Percentiles rank a stretch among this genome's conserved stretches.
Evolutionary conservation across 2,888 invertebrate species (phyloP).

Genomic region (Cephus rjabovi): DNA sequence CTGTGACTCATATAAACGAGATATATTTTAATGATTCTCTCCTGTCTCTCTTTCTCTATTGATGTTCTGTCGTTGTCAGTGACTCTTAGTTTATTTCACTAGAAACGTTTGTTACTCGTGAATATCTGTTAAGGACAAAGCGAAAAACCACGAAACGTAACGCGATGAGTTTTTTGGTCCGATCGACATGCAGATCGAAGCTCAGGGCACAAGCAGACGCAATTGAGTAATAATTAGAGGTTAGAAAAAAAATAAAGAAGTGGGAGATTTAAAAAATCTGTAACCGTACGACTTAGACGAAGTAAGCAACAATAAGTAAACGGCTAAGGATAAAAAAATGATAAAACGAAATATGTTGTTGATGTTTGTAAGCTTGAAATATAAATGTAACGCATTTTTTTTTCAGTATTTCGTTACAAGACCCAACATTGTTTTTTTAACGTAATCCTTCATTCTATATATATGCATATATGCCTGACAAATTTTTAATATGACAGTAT

Average conservation of each 20-base stretch:
- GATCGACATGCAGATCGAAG: conserved; percentile 10
- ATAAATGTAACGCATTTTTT: conserved; percentile 63
- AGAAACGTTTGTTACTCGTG: no score
- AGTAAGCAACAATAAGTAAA: conserved; percentile 23
- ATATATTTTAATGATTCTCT: neutral
- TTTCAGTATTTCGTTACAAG: conserved; percentile 4
- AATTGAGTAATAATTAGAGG: conserved; percentile 27
- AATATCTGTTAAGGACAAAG: neutral
- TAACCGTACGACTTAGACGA: conserved; percentile 28
- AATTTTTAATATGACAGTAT: neutral
- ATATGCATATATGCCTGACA: no score
- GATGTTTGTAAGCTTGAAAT: conserved; percentile 66
- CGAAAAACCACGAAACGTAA: no score
- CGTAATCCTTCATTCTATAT: neutral
- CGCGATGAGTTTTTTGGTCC: neutral
- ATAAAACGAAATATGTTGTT: conserved; percentile 55
- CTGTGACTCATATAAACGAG: no score
- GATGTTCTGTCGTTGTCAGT: neutral
- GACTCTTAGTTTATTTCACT: neutral
- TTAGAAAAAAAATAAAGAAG: neutral
- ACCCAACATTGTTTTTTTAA: neutral
- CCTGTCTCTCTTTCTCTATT: neutral
- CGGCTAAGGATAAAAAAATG: conserved; percentile 16
- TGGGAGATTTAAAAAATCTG: conserved; percentile 17
- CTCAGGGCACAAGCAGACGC: conserved; percentile 41